Evolutionary conservation across 2,888 invertebrate genomes (phyloP), one percentile per base, ranked within the genome.

Genomic region (Cremastinae sp.): DNA sequence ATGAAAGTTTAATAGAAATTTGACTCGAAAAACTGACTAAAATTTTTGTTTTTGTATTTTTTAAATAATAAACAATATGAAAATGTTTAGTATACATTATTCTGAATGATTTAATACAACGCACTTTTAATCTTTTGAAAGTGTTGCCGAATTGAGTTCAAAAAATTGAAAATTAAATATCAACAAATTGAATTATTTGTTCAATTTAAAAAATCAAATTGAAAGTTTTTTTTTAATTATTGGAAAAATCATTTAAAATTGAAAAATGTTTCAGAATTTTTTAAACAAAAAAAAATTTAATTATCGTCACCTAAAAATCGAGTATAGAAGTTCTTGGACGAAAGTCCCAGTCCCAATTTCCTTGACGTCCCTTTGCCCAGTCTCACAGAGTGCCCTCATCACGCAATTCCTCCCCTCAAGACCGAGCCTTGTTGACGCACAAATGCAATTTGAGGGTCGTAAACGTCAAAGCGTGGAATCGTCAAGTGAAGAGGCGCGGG

Each of bases 321-420:
- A 85, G 62, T 89, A 86, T 7, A 89, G 81, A 35, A 89, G 80
- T 79, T 89, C 89, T 64, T 89, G 88, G n/a, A 87, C 74, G 72
- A 89, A 86, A 66, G 85, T 86, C 28, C 88, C 88, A 41, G 72
- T 84, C 35, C 86, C 87, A 76, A 87, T 79, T 71, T 85, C 79
- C 43, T 77, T 73, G 9, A 82, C 79, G 73, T 83, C 82, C 74
- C 93, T 91, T 79, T 93, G 93, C 0, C 93, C 92, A 4, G 94
- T 92, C 85, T 96, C 95, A 87, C 96, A 96, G 0, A 96, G 89
- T 0, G 95, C 93, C 79, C 93, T 93, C 80, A 94, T 90, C 72
- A 96, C 92, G 85, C 95, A 96, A 39, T 93, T 91, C 75, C 93
- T 91, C 0, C 95, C 96, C 83, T 93, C 92, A 84, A 94, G 93